Percentiles rank a stretch among this genome's conserved stretches.
These are phyloP conservation scores for Drosophila seguyi DNA, from an alignment of 1,140 invertebrate species.

Conservation along the genomic window DNA sequence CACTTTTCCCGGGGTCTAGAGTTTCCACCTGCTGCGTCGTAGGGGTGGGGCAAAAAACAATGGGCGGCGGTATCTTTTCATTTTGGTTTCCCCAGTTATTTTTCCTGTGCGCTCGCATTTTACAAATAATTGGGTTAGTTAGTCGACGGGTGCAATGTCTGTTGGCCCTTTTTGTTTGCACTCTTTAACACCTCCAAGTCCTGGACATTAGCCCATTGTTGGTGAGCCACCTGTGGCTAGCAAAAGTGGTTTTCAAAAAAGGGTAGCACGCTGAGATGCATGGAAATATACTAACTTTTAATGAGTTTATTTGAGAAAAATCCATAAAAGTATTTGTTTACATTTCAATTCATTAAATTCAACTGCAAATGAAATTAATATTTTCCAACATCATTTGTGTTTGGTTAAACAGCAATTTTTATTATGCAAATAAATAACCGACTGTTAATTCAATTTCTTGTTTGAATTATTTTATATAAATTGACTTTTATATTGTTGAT, in stretches of 20 bases:
- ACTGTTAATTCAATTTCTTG: conserved; percentile 7
- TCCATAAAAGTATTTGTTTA: not conserved
- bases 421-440: not conserved
- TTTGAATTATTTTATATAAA: conserved; percentile 14
- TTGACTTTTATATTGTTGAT: conserved; percentile 2
- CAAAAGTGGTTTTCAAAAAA: not conserved
- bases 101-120: conserved; percentile 43
- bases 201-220: conserved; percentile 40
- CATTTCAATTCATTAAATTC: conserved; percentile 3
- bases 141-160: conserved; percentile 52
- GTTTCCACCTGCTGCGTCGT: conserved; percentile 55
- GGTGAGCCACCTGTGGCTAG: conserved; percentile 36
- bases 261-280: not conserved
- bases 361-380: not conserved
- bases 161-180: conserved; percentile 25
- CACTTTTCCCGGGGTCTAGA: conserved; percentile 25
- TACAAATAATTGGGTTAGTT: conserved; percentile 80
- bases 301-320: conserved; percentile 2
- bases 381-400: not conserved
- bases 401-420: not conserved
- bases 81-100: conserved; percentile 27
- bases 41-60: conserved; percentile 37
- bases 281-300: not conserved
- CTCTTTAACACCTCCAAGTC: conserved; percentile 21
- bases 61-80: conserved; percentile 62